Evolutionary conservation across 2,797 vertebrate species (phyloP), one percentile per base, ranked within the genome.

Genomic region (Danio jaintianensis): DNA sequence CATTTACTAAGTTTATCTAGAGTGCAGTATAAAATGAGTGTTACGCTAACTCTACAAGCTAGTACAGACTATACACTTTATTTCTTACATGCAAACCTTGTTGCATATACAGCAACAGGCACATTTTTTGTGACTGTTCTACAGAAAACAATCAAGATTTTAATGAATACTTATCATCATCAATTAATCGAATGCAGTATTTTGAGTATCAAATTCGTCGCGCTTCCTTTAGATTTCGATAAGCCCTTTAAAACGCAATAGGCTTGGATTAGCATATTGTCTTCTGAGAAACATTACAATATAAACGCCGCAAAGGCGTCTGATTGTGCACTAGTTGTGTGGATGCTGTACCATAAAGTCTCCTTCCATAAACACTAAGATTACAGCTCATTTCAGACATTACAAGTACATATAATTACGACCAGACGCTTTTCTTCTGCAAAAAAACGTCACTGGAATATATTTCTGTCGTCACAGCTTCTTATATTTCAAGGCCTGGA

Each of bases 391-490:
- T 71, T 64, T 72, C 53, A 45, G 63, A 72, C 16, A 63, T 73
- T 64, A 45, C 47, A 42, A 82, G 40, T 53, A 22, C 53, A 76
- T 47, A 63, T 63, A 74, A 69, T 74, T 67, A 76, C 38, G 45
- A 74, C 38, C 56, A 62, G 45, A 55, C 45, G 20, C 40, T 13
- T 48, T 66, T 13, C 42, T 43, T 71, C 36, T 71, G 47, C 36
- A 85, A 36, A 29, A 29, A 61, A 64, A 48, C 29, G n/a, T 48
- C 85, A 81, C 47, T 8, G 7, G 15, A 64, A 52, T 73, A 76
- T 73, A 75, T 53, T 59, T 83, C 63, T 84, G 81, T 84, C 80
- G 90, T 93, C 92, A 92, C 90, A 93, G 89, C 88, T 90, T 91
- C 79, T 79, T 82, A 82, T 85, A 79, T 42, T 42, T 77, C 80